Base-by-base conservation (phyloP, 2,888 invertebrate genomes). In the Brassicogethes aeneus region DNA sequence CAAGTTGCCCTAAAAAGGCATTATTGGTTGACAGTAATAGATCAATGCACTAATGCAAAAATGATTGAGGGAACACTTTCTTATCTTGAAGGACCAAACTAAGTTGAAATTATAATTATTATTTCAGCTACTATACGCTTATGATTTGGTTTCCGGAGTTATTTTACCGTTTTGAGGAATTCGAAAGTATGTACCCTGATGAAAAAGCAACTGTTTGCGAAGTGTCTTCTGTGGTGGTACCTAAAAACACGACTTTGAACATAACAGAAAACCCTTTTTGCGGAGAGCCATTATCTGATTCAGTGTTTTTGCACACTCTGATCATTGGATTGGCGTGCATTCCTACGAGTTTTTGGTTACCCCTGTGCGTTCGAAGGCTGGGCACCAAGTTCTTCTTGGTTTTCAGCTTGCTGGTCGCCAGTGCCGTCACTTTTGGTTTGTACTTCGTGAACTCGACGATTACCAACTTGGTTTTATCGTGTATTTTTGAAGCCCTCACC, bases 91-190 rank as follows among this genome's bases (percentile, higher is more conserved):
- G 23, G 23, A 5, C 5, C 23, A 23, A 7, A 7, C 23, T 23
- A 5, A 5, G 5, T 23, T 7, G 10, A 23, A 5, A 23, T 23
- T 23, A 23, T 23, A 23, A 12, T 33, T 33, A 33, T 23, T 23
- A 36, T 68, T 69, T 10, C 70, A 91, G 91, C 60, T 91, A 90
- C 69, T 91, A 91, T 65, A 91, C 91, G 3, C 70, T 91, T 33
- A 90, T 89, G 85, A 79, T 91, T 64, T 92, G 91, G 91, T 90
- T 91, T 69, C 90, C 90, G 10, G 90, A 90, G 65, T 68, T 91
- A 55, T 91, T 91, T 70, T 80, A 80, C 66, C 81, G 90, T 39
- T 86, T 86, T 65, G 85, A 86, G 57, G 80, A 81, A 54, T 86
- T 79, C 62, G 85, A 85, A 59, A 61, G 66, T 16, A 62, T 69